Evolutionary conservation across 2,113 vertebrate genomes (phyloP).

Genomic region (Rhagologus leucostigma): DNA sequence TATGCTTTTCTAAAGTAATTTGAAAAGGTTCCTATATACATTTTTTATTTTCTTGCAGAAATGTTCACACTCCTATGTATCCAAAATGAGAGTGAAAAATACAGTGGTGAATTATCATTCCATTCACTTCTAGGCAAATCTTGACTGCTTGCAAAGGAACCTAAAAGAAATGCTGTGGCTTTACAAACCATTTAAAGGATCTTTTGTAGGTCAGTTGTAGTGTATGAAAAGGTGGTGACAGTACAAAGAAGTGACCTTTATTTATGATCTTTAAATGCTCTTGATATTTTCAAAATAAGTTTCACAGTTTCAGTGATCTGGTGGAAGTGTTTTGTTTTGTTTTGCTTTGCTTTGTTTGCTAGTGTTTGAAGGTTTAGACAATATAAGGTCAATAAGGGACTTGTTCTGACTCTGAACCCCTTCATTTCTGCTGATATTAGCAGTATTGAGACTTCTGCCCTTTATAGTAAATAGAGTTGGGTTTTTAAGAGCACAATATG

Average conservation of each 20-base stretch:
- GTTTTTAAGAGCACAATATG: neutral
- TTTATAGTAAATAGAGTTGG: neutral
- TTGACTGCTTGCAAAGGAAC: neutral
- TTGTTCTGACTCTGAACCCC: constrained; percentile 21
- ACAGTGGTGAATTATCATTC: constrained; percentile 16
- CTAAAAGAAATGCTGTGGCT: constrained; percentile 11
- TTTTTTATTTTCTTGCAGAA: constrained; percentile 25
- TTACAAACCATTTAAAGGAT: constrained; percentile 48
- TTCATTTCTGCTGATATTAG: constrained; percentile 34
- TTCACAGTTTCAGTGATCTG: neutral
- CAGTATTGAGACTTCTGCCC: neutral
- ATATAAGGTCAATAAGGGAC: constrained; percentile 19
- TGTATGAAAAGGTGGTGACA: constrained; percentile 13
- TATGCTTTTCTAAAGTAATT: constrained; percentile 1
- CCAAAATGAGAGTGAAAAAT: constrained; percentile 13
- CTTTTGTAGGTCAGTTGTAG: constrained; percentile 42
- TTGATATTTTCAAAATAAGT: constrained; percentile 44
- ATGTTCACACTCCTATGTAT: neutral
- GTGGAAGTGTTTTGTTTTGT: neutral
- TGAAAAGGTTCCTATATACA: neutral
- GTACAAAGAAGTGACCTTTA: constrained; percentile 42
- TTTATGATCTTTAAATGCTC: constrained; percentile 50
- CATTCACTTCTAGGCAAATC: constrained; percentile 39
- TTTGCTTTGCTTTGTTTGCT: neutral
- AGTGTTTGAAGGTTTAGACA: constrained; percentile 47